Evolutionary conservation across 2,797 vertebrate genomes (phyloP), one percentile per base, ranked within the genome.

Genomic region (Peromyscus melanophrys): DNA sequence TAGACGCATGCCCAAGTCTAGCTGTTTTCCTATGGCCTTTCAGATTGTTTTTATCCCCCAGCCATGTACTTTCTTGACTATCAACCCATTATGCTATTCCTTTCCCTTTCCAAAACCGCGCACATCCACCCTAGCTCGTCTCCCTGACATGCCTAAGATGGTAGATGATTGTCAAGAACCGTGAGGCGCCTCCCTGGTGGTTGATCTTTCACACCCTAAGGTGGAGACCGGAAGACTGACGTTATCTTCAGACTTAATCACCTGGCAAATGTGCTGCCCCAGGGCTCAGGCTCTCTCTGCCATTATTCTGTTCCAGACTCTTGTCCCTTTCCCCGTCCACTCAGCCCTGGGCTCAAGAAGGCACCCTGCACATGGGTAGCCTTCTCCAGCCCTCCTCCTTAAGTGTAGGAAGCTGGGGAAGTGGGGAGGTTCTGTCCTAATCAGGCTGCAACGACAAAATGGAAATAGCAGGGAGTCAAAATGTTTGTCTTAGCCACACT

Each of bases 321-420:
- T 49, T 0, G 0, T 37, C 16, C 43, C 19, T 14, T 76, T 2
- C 10, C 13, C 14, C 9, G 55, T 4, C 40, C 6, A 0, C 4
- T 57, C 7, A 52, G 81, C n/a, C 25, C 4, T 1, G 1, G 43
- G 27, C 34, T 63, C 43, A 23, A 63, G n/a, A 88, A 17, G n/a
- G 25, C 14, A 1, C 49, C 40, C 1, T 31, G 34, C n/a, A 6
- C 5, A 0, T 0, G 0, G 14, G 27, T 7, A 37, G 25, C 31
- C 34, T 25, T 16, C 21, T 55, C 29, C 49, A 69, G 3, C 23
- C 34, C 65, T 57, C 43, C 57, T 90, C 43, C 57, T 90, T 16
- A 63, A 46, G 55, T 25, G 37, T 65, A 77, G 65, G 65, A 65
- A 77, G 31, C 7, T 67, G 40, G 89, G 31, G 37, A 92, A 49